Conservation (phyloP, 2,113 vertebrate genomes). For the Gallinago paraguaiae region DNA sequence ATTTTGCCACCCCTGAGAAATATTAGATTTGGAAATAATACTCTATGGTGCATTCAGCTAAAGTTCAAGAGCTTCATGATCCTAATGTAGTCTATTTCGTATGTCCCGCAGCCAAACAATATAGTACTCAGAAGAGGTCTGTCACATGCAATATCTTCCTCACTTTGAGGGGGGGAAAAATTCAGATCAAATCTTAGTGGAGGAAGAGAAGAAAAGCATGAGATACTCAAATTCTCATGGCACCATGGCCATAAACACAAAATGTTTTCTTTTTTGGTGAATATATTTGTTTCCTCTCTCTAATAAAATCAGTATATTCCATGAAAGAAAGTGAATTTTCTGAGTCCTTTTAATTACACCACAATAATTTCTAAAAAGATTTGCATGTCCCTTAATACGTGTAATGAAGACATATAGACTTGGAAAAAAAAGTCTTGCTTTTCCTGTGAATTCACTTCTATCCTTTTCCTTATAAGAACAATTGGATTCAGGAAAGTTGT, state of each 20-base stretch:
- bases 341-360: neutral
- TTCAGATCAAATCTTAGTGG: neutral
- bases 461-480: neutral
- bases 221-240: rapidly evolving
- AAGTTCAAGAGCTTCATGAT: neutral
- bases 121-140: neutral
- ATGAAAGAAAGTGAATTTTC: neutral
- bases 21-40: neutral
- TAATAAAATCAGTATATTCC: neutral
- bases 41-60: rapidly evolving
- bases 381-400: neutral
- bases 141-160: neutral
- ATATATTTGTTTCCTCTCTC: neutral
- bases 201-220: neutral
- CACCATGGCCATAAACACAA: rapidly evolving
- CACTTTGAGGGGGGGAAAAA: neutral
- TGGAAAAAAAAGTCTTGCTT: neutral
- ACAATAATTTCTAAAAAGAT: neutral
- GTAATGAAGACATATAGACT: neutral
- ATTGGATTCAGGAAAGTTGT: neutral
- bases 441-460: neutral
- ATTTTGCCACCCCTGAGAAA: neutral
- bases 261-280: neutral
- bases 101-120: neutral
- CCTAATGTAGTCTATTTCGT: neutral